Percentiles rank a stretch among this genome's conserved stretches.
Conservation (phyloP, 2,797 vertebrate species). For the Zenarchopterus dispar region DNA sequence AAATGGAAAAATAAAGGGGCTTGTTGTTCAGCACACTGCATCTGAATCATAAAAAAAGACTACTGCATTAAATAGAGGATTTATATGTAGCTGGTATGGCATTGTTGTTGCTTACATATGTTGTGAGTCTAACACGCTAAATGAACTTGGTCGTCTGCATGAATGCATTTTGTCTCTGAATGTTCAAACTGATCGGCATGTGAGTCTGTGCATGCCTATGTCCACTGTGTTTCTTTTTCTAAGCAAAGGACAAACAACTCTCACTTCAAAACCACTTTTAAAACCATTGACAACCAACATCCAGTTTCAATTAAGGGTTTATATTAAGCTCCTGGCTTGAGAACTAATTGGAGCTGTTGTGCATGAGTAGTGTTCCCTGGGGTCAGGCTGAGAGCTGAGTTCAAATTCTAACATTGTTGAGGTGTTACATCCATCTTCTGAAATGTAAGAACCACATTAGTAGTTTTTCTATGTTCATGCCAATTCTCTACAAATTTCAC, state of each 20-base stretch:
- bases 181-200: background rate
- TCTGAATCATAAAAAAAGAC: constrained; percentile 59
- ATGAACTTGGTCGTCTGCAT: constrained; percentile 12
- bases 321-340: constrained; percentile 44
- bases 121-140: constrained; percentile 49
- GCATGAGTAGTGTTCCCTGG: constrained; percentile 12
- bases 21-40: constrained; percentile 26
- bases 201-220: constrained; percentile 9
- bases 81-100: constrained; percentile 39
- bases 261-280: constrained; percentile 28
- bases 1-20: constrained; percentile 64
- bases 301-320: constrained; percentile 45
- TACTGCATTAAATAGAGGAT: constrained; percentile 57
- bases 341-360: constrained; percentile 44
- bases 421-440: constrained; percentile 15
- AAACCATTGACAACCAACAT: constrained; percentile 38
- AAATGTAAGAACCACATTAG: constrained; percentile 30
- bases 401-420: constrained; percentile 32
- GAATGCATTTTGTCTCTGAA: background rate
- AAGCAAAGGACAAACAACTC: constrained; percentile 29
- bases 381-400: constrained; percentile 17
- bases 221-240: constrained; percentile 10
- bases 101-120: constrained; percentile 50
- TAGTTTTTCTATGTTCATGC: constrained; percentile 14
- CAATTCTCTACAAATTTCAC: constrained; percentile 34